These are phyloP conservation scores for Ornithoptera priamus DNA, from an alignment of 2,888 invertebrate genomes.

Conservation along the genomic window DNA sequence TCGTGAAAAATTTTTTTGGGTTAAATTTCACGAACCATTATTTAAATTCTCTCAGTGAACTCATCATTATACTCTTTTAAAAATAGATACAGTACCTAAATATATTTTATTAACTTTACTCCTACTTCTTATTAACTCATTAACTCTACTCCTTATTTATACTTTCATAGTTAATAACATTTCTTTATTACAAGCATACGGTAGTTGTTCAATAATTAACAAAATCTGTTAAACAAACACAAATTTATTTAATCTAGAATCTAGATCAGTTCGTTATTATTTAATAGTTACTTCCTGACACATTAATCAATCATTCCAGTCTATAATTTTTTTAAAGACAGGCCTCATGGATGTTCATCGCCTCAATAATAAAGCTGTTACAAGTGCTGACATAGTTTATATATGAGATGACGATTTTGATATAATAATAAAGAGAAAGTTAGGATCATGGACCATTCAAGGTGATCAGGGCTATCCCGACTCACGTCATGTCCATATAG, in stretches of 20 bases:
- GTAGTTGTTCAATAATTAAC: neutral
- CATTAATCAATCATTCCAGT: slow-evolving; percentile 19
- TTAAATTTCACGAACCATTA: no score
- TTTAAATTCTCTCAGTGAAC: no score
- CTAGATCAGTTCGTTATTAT: slow-evolving; percentile 12
- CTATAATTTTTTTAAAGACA: slow-evolving; percentile 2
- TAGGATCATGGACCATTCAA: slow-evolving; percentile 21
- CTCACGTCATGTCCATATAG: slow-evolving; percentile 18
- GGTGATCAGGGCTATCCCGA: slow-evolving; percentile 19
- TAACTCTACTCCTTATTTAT: no score
- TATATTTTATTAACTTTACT: no score
- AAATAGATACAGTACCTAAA: no score
- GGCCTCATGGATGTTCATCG: neutral
- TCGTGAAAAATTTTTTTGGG: neutral
- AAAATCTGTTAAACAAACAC: neutral
- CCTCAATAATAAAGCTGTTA: slow-evolving; percentile 9
- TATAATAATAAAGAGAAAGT: slow-evolving; percentile 28
- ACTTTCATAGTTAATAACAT: no score
- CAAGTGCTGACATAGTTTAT: slow-evolving; percentile 3
- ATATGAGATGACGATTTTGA: slow-evolving; percentile 23
- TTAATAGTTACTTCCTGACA: slow-evolving; percentile 10
- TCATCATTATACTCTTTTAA: no score
- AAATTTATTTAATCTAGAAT: slow-evolving; percentile 6
- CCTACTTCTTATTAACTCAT: no score
- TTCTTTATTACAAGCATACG: no score